Percentiles rank a stretch among this genome's conserved stretches.
phyloP scores from a whole-genome alignment of 2,113 vertebrate species.

The Paratilapia polleni region DNA sequence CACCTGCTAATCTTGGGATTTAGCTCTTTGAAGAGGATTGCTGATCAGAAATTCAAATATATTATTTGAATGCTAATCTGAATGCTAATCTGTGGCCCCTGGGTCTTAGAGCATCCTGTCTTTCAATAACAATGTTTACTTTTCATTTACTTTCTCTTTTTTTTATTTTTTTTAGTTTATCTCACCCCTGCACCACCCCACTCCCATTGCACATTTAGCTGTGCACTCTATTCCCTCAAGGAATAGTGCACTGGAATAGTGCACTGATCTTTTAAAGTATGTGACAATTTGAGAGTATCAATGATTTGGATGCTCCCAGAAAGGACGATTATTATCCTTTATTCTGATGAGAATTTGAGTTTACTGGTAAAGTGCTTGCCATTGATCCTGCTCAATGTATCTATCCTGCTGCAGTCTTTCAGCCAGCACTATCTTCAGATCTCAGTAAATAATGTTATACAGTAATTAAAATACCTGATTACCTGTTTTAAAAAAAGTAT shows the following conservation, averaged over 20 bases:
- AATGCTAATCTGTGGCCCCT: conserved; percentile 85
- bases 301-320: conserved; percentile 15
- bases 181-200: conserved; percentile 23
- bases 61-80: conserved; percentile 90
- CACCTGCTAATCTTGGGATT: conserved; percentile 89
- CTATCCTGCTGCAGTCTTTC: neutral
- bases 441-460: neutral
- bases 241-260: conserved; percentile 21
- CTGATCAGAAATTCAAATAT: conserved; percentile 94
- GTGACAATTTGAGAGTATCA: conserved; percentile 31
- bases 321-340: conserved; percentile 9
- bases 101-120: conserved; percentile 83
- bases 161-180: conserved; percentile 71
- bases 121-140: conserved; percentile 84
- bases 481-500: neutral
- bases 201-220: conserved; percentile 5
- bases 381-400: conserved; percentile 32
- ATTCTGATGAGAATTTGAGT: conserved; percentile 19
- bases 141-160: conserved; percentile 80
- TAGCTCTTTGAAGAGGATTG: conserved; percentile 81
- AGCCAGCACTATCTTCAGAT: neutral
- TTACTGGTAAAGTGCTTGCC: neutral
- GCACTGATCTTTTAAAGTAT: conserved; percentile 34
- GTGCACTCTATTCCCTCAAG: conserved; percentile 28
- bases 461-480: neutral